These are phyloP conservation scores for Eupithecia insigniata DNA, from an alignment of 2,888 invertebrate species.

Conservation along the genomic window DNA sequence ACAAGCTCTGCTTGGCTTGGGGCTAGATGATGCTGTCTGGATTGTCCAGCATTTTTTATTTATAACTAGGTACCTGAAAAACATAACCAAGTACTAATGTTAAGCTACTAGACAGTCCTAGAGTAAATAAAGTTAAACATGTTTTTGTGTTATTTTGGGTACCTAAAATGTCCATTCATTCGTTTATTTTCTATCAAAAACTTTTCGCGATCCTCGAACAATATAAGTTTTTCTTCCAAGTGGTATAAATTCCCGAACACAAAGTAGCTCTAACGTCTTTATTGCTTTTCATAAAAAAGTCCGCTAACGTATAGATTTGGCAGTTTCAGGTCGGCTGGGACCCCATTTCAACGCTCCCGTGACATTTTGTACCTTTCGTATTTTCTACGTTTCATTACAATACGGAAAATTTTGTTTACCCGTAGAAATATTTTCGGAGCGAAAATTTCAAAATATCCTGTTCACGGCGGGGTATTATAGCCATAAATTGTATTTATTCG, in stretches of 20 bases:
- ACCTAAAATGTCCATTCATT: not conserved
- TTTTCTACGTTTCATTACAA: constrained; percentile 43
- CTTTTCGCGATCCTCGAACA: constrained; percentile 79
- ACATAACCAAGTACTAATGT: too few species aligned
- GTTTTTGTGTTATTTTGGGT: not conserved
- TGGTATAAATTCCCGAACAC: constrained; percentile 83
- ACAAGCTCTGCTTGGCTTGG: too few species aligned
- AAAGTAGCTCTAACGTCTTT: constrained; percentile 83
- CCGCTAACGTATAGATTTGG: constrained; percentile 72
- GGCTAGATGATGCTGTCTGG: too few species aligned
- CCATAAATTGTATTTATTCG: constrained; percentile 29
- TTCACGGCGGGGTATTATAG: constrained; percentile 31
- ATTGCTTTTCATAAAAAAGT: constrained; percentile 82
- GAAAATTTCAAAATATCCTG: constrained; percentile 29
- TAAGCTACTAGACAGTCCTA: too few species aligned
- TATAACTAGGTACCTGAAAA: too few species aligned
- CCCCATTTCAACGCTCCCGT: constrained; percentile 51
- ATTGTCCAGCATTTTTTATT: too few species aligned
- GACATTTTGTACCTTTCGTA: constrained; percentile 58
- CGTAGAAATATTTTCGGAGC: constrained; percentile 28
- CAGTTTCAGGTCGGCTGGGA: constrained; percentile 65
- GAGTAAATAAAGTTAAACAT: not conserved
- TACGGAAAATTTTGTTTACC: constrained; percentile 31
- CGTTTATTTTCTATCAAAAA: constrained; percentile 70
- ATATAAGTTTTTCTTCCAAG: constrained; percentile 82